phyloP scores from a whole-genome alignment of 2,888 invertebrate genomes.

The Tromatobia lineatoria region DNA sequence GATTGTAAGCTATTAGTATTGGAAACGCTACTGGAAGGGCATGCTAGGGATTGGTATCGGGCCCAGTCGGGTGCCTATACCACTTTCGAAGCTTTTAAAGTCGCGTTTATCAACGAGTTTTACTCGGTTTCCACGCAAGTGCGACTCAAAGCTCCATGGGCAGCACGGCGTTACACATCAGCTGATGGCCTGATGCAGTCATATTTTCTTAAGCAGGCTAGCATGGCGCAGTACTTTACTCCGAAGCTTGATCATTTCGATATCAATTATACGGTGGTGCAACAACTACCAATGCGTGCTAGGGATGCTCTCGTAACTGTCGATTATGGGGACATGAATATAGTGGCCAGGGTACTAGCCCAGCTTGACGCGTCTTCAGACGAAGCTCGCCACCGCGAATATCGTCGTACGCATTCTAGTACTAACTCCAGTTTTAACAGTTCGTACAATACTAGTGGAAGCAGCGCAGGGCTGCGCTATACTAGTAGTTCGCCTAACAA shows the following conservation, averaged over 20 bases:
- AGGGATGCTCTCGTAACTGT: not conserved
- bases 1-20: not conserved
- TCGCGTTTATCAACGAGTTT: not conserved
- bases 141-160: not conserved
- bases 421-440: too few relatives aligned
- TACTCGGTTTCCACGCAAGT: constrained; percentile 13
- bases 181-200: not conserved
- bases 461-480: too few relatives aligned
- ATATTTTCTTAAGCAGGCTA: not conserved
- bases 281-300: constrained; percentile 1
- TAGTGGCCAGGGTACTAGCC: not conserved
- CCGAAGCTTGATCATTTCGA: not conserved
- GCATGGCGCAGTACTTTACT: not conserved
- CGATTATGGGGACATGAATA: not conserved
- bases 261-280: too few relatives aligned
- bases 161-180: not conserved
- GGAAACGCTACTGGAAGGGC: not conserved
- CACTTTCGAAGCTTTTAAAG: not conserved
- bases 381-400: too few relatives aligned
- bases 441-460: too few relatives aligned
- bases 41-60: not conserved
- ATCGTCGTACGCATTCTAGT: too few relatives aligned
- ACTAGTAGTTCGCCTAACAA: too few relatives aligned
- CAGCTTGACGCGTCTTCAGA: too few relatives aligned
- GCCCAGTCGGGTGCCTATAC: not conserved